Percentiles rank a stretch among this genome's conserved stretches.
Conservation (phyloP, 1,140 invertebrate species). For the Bombus vancouverensis region DNA sequence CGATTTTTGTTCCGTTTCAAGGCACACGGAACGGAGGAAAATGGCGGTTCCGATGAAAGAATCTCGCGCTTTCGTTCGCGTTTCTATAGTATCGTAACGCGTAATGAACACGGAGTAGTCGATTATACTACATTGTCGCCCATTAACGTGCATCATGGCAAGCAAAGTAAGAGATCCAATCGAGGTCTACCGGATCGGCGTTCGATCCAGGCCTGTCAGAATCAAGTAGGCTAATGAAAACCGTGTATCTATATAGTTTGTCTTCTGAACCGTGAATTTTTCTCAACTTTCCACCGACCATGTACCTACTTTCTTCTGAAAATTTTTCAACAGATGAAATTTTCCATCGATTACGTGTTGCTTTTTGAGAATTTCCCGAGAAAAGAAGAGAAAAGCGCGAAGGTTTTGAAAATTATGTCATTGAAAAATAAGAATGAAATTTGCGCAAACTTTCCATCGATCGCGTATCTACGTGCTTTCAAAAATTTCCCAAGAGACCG, state of each 20-base stretch:
- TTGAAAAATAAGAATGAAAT: constrained; percentile 15
- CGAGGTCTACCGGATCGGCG: constrained; percentile 37
- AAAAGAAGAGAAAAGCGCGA: no score
- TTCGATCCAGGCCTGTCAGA: constrained; percentile 30
- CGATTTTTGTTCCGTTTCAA: background rate
- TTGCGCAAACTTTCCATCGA: background rate
- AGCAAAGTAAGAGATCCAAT: constrained; percentile 20
- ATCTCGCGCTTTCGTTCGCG: background rate
- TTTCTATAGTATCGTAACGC: background rate
- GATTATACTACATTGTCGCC: background rate
- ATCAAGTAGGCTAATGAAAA: constrained; percentile 50
- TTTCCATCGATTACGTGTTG: no score
- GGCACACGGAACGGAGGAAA: background rate
- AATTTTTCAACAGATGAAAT: no score
- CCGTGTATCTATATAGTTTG: background rate
- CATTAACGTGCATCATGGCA: background rate
- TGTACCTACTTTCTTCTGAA: background rate
- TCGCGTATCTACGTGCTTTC: background rate
- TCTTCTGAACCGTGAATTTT: constrained; percentile 41
- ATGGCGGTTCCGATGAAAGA: background rate
- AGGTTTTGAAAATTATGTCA: no score
- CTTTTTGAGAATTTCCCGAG: no score
- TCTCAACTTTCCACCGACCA: background rate
- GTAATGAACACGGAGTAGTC: background rate
- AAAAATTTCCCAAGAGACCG: no score